Conservation (phyloP, 2,113 vertebrate genomes). For the Pseudorasbora parva region DNA sequence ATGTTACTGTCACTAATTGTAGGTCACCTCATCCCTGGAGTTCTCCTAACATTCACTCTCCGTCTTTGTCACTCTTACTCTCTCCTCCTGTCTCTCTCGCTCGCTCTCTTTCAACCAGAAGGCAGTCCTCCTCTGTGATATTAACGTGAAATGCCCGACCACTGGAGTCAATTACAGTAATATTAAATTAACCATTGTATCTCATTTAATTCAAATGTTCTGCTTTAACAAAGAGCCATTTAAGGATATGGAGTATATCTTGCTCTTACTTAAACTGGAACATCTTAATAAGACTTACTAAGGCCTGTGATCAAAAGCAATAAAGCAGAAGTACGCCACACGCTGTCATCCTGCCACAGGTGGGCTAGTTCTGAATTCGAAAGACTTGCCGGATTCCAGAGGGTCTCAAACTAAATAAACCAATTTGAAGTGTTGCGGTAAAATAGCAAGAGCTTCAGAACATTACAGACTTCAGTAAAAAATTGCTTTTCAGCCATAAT, state of each 20-base stretch:
- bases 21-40: slow-evolving; percentile 55
- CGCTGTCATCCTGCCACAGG: slow-evolving; percentile 27
- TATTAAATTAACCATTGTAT: slow-evolving; percentile 44
- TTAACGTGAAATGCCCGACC: slow-evolving; percentile 6
- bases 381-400: slow-evolving; percentile 10
- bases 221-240: slow-evolving; percentile 39
- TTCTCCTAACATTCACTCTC: slow-evolving; percentile 37
- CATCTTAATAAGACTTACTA: slow-evolving; percentile 31
- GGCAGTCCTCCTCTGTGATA: slow-evolving; percentile 33
- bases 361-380: slow-evolving; percentile 10
- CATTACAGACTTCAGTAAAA: neutral
- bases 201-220: slow-evolving; percentile 34
- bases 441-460: neutral
- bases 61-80: slow-evolving; percentile 37
- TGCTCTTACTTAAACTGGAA: slow-evolving; percentile 10
- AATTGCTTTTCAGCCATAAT: slow-evolving; percentile 25
- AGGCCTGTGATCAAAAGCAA: slow-evolving; percentile 25
- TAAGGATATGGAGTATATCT: slow-evolving; percentile 30
- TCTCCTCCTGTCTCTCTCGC: slow-evolving; percentile 3
- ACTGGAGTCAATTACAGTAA: slow-evolving; percentile 45
- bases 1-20: slow-evolving; percentile 59
- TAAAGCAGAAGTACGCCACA: neutral
- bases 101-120: slow-evolving; percentile 16
- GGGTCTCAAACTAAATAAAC: neutral
- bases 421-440: neutral